A percentile compares a stretch with the other conserved stretches of the same genome.
Evolutionary conservation across 2,797 vertebrate genomes (phyloP).

Genomic region (Sciurus carolinensis): DNA sequence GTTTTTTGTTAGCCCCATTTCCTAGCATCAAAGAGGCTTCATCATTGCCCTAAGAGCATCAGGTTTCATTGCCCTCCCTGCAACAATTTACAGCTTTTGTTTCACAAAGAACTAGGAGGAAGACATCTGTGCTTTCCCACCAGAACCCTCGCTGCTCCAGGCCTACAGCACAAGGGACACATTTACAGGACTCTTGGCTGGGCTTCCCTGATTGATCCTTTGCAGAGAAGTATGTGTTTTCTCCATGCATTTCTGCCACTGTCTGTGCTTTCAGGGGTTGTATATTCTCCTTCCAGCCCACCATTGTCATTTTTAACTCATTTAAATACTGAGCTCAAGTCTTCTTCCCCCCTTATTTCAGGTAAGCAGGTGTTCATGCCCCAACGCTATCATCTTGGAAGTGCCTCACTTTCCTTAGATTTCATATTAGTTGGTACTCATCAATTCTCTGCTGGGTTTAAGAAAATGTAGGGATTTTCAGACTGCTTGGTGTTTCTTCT

Average conservation of each 20-base stretch:
- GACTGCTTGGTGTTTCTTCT: constrained; percentile 3
- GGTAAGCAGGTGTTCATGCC: background rate
- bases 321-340: background rate
- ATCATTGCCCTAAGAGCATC: background rate
- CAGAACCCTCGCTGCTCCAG: background rate
- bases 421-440: background rate
- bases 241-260: no score
- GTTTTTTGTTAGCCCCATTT: background rate
- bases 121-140: background rate
- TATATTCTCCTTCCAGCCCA: background rate
- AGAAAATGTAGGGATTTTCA: background rate
- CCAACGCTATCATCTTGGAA: background rate
- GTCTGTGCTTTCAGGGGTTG: background rate
- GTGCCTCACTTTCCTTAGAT: background rate
- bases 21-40: background rate
- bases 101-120: background rate
- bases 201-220: background rate
- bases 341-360: background rate
- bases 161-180: background rate
- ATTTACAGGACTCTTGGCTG: background rate
- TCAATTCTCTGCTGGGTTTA: background rate
- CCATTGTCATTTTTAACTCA: background rate
- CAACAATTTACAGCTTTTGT: background rate
- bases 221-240: background rate
- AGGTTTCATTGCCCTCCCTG: background rate